These are phyloP conservation scores for Rotaria socialis DNA, from an alignment of 2,888 invertebrate species.

Conservation along the genomic window DNA sequence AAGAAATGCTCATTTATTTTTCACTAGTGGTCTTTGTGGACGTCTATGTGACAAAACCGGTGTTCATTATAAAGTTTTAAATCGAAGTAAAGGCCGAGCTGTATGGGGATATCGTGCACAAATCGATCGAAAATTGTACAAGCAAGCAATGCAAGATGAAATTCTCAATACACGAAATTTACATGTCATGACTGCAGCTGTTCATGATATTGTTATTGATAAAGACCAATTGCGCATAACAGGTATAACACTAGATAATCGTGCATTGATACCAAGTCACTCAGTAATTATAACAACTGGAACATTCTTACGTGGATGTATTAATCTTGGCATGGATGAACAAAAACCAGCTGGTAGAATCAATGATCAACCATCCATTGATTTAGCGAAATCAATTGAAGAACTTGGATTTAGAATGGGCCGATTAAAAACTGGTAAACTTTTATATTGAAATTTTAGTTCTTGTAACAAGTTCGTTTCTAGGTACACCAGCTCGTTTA, in stretches of 20 bases:
- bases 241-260: constrained; percentile 48
- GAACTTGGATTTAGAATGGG: constrained; percentile 71
- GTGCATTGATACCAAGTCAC: constrained; percentile 58
- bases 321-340: constrained; percentile 72
- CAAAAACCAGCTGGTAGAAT: constrained; percentile 73
- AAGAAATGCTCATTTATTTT: constrained; percentile 47
- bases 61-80: constrained; percentile 75
- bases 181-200: constrained; percentile 69
- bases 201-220: constrained; percentile 72
- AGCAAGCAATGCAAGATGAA: constrained; percentile 70
- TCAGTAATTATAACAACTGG: constrained; percentile 79
- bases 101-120: constrained; percentile 83
- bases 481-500: constrained; percentile 73
- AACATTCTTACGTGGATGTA: constrained; percentile 78
- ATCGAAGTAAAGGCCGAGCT: constrained; percentile 76
- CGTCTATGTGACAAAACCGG: constrained; percentile 67
- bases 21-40: not conserved
- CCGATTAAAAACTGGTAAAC: constrained; percentile 72
- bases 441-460: not conserved
- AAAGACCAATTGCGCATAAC: constrained; percentile 49
- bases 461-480: not conserved
- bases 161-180: constrained; percentile 68
- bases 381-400: constrained; percentile 69
- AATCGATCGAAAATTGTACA: constrained; percentile 77
- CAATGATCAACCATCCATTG: constrained; percentile 74